Conservation (phyloP, 2,113 vertebrate species). For the Rhipidura dahli region DNA sequence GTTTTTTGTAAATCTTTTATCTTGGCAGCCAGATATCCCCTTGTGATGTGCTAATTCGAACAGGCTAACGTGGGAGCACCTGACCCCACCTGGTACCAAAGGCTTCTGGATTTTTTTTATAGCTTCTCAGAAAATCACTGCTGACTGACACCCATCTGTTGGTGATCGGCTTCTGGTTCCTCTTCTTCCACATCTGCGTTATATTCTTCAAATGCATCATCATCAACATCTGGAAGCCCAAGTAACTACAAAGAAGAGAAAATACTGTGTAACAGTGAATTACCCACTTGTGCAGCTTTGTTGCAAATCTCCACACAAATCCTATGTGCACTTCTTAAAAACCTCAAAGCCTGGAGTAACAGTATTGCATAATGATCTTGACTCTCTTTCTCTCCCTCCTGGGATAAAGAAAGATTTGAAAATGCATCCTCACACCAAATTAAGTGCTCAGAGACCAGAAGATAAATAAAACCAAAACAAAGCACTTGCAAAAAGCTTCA, state of each 20-base stretch:
- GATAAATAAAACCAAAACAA: conserved; percentile 26
- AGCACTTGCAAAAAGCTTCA: not conserved
- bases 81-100: conserved; percentile 50
- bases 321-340: not conserved
- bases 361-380: not conserved
- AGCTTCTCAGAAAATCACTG: conserved; percentile 77
- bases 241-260: conserved; percentile 81
- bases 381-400: not conserved
- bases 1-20: conserved; percentile 50
- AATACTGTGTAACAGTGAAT: conserved; percentile 19
- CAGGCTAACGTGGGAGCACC: conserved; percentile 53
- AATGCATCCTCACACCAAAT: conserved; percentile 7
- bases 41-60: conserved; percentile 53
- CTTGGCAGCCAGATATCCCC: conserved; percentile 67
- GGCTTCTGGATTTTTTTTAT: conserved; percentile 54
- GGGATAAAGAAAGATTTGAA: not conserved
- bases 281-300: not conserved
- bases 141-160: conserved; percentile 99
- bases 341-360: not conserved
- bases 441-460: not conserved
- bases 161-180: conserved; percentile 94
- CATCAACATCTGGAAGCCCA: conserved; percentile 94
- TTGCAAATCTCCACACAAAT: not conserved
- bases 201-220: conserved; percentile 95
- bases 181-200: conserved; percentile 96